These are phyloP conservation scores for Epinephelus awoara DNA, from an alignment of 2,797 vertebrate species.

Conservation along the genomic window DNA sequence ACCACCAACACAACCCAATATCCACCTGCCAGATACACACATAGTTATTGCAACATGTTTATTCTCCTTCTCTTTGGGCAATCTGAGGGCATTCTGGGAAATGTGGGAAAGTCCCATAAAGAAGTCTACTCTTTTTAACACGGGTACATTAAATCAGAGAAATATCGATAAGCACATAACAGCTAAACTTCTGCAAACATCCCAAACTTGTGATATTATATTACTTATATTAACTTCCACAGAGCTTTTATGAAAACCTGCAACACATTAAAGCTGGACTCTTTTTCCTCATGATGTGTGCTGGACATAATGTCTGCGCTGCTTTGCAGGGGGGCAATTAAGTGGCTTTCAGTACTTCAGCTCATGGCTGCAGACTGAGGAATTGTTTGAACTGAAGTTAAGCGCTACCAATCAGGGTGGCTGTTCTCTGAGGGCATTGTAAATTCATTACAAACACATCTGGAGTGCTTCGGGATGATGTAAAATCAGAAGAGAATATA, in stretches of 20 bases:
- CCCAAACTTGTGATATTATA: background rate
- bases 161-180: no score
- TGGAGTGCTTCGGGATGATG: background rate
- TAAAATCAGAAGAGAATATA: background rate
- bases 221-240: background rate
- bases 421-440: background rate
- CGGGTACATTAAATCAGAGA: no score
- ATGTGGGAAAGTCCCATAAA: background rate
- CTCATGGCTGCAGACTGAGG: background rate
- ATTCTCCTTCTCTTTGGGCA: background rate
- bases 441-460: background rate
- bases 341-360: background rate
- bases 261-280: background rate
- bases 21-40: background rate
- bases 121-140: no score
- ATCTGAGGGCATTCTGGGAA: conserved; percentile 3
- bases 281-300: background rate
- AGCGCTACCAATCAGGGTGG: background rate
- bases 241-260: background rate
- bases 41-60: background rate
- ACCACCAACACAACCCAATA: background rate
- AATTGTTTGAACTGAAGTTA: background rate
- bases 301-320: background rate
- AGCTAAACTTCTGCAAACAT: background rate
- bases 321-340: background rate